Conservation (phyloP, 2,113 vertebrate species). For the Tetrax tetrax region DNA sequence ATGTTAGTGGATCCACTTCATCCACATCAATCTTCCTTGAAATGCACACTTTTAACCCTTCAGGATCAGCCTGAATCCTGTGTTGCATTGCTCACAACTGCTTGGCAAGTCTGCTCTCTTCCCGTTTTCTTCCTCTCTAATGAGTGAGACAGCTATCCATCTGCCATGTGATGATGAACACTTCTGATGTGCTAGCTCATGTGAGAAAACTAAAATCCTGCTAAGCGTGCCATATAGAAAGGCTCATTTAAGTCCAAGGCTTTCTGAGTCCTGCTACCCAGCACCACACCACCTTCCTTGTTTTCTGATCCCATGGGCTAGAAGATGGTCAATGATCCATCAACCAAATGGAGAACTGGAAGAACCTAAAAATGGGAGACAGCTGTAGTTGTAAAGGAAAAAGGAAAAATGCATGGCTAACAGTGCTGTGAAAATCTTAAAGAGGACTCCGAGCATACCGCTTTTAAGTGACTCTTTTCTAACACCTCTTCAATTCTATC, state of each 20-base stretch:
- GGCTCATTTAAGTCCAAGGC: not conserved
- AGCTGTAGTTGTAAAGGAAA: not conserved
- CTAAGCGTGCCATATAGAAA: not conserved
- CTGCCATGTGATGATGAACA: too few species aligned
- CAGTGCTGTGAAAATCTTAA: not conserved
- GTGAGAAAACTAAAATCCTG: not conserved
- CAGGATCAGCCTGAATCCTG: not conserved
- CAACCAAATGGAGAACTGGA: not conserved
- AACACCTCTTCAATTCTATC: not conserved
- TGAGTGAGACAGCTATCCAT: not conserved
- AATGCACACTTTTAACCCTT: not conserved
- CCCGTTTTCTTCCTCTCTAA: not conserved
- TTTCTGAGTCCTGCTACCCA: not conserved
- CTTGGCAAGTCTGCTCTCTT: not conserved
- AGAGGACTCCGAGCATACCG: not conserved
- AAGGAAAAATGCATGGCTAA: not conserved
- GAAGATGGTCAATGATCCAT: not conserved
- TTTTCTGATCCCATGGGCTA: not conserved
- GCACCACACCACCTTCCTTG: not conserved
- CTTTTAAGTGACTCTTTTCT: not conserved
- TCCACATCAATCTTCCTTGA: not conserved
- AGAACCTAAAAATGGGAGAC: not conserved
- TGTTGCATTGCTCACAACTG: not conserved
- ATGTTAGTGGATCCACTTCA: not conserved
- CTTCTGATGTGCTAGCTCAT: not conserved